Conservation (phyloP, 2,113 vertebrate genomes). For the Hippocampus comes region DNA sequence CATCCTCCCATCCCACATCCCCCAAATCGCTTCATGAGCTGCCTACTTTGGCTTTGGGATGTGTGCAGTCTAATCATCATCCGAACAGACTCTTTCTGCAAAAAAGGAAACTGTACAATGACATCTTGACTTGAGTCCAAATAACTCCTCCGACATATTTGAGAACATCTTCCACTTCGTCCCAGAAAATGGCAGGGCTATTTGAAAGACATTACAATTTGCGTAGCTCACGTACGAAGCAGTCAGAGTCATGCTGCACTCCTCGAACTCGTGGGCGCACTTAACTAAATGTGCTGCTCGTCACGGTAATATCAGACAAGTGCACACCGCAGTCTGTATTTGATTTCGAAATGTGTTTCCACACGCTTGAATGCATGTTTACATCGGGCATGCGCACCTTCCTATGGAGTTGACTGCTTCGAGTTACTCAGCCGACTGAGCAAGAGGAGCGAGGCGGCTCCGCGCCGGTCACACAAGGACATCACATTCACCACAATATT, state of each 20-base stretch:
- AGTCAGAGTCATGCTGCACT: constrained; percentile 40
- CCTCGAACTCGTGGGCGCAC: constrained; percentile 36
- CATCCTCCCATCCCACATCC: neutral
- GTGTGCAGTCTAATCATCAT: constrained; percentile 43
- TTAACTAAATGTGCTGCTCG: constrained; percentile 64
- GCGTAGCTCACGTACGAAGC: constrained; percentile 39
- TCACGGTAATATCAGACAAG: constrained; percentile 45
- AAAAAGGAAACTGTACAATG: constrained; percentile 11
- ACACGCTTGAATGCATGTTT: neutral
- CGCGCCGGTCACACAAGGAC: constrained; percentile 54
- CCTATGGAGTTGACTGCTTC: constrained; percentile 8
- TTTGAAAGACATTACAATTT: constrained; percentile 38
- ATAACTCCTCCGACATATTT: constrained; percentile 27
- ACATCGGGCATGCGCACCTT: constrained; percentile 8
- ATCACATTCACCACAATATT: constrained; percentile 51
- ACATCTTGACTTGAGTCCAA: constrained; percentile 16
- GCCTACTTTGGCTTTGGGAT: constrained; percentile 43
- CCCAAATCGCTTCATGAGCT: constrained; percentile 23
- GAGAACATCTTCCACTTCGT: constrained; percentile 33
- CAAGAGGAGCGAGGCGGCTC: constrained; percentile 20
- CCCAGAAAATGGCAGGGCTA: constrained; percentile 25
- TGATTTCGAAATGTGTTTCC: constrained; percentile 26
- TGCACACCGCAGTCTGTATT: constrained; percentile 49
- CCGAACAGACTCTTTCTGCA: constrained; percentile 8
- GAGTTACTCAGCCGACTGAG: constrained; percentile 29